Base-by-base conservation (phyloP, 92 coral and sea anemone species). In the Heliopora coerulea region DNA sequence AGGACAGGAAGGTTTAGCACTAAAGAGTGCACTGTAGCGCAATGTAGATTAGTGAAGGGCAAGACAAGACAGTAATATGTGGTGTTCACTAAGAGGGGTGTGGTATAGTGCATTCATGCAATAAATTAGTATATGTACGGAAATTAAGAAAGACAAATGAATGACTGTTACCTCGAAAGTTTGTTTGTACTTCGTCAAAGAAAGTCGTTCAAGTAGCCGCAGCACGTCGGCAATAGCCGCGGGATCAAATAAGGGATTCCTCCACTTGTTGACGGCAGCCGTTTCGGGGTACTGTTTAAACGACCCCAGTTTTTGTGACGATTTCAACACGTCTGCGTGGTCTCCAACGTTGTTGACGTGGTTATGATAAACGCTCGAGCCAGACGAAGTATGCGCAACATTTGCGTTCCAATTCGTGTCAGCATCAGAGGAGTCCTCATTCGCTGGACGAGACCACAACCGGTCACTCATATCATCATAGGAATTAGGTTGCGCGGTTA, bases 111-210 rank as follows among this genome's bases (percentile, higher is more conserved):
- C n/a, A n/a, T n/a, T n/a, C n/a, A n/a, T n/a, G n/a, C n/a, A n/a
- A n/a, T n/a, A n/a, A n/a, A n/a, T n/a, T n/a, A n/a, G n/a, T n/a
- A n/a, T n/a, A n/a, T n/a, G n/a, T n/a, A n/a, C n/a, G n/a, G n/a
- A n/a, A n/a, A n/a, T n/a, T n/a, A n/a, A n/a, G n/a, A n/a, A n/a
- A n/a, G n/a, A n/a, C n/a, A n/a, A n/a, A n/a, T n/a, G n/a, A n/a
- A n/a, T n/a, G n/a, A n/a, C n/a, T n/a, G n/a, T n/a, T 52, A 89
- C 97, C 96, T 90, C 89, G 46, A 93, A 93, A 28, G 91, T 88
- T 29, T 86, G 91, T 0, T 85, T 60, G 59, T 93, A 93, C 67
- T 93, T 93, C 41, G 91, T 90, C 62, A 93, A 83, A 0, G 89
- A 84, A 0, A 93, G 80, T 42, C 87, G 78, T 39, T 93, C 91